Evolutionary conservation across 2,888 invertebrate genomes (phyloP), one percentile per base, ranked within the genome.

Genomic region (Conistra vaccinii): DNA sequence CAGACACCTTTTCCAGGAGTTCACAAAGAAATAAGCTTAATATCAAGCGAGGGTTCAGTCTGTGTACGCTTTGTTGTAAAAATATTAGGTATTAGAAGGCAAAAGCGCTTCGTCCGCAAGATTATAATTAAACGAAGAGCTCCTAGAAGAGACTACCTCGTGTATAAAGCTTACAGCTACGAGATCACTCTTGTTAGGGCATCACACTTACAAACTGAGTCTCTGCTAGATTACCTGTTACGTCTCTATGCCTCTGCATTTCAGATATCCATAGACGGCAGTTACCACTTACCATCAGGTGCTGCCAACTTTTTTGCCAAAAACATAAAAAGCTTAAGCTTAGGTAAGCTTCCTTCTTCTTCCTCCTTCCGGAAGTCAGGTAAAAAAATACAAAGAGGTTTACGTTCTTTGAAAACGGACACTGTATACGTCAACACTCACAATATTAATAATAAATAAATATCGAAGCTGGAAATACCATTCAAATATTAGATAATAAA

Each of bases 111-210:
- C 71, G 42, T 78, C 20, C 71, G 51, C 72, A 71, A 71, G 32
- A 78, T 78, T 71, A 76, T 71, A 78, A 77, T 71, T 71, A 77
- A 78, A 63, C 42, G 62, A 77, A 63, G 62, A 63, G 78, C 57
- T 70, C 32, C 26, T 26, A 51, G 48, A 29, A 32, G 32, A 69
- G 76, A 39, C 74, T 42, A 66, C 69, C 53, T 53, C 29, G 29
- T 69, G 53, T 32, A 69, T 53, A 76, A 61, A 76, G 61, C 23
- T 48, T 48, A 9, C 48, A 23, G 23, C 29, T 53, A 48, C 48
- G 48, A 42, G 32, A 62, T 51, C 55, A 70, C 76, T 76, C 29
- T 48, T 51, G 48, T 62, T 62, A 76, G 32, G 39, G 17, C 42
- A 76, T 57, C 45, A 48, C 55, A 69, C 48, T 55, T 62, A 32